A percentile compares a stretch with the other conserved stretches of the same genome.
phyloP scores from a whole-genome alignment of 2,797 vertebrate species.

The Poliocrania exsul region DNA sequence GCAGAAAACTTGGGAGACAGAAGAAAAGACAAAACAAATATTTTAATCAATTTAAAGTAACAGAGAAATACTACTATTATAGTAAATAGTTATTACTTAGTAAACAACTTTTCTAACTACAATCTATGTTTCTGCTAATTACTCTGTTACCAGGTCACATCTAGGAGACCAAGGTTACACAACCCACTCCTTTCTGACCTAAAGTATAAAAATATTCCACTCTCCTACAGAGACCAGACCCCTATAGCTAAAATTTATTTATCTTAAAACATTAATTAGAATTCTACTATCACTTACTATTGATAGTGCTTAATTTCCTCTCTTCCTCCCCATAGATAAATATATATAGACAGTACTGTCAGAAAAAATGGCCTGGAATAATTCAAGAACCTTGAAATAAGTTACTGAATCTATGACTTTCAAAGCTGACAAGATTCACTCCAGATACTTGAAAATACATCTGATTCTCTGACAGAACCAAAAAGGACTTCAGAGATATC shows the following conservation, averaged over 20 bases:
- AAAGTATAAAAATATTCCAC: neutral
- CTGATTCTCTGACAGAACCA: neutral
- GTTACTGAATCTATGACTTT: neutral
- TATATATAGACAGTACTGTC: neutral
- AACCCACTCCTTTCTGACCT: neutral
- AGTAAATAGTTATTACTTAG: neutral
- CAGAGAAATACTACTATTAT: neutral
- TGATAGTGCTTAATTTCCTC: neutral
- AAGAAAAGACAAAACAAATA: neutral
- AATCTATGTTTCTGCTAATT: neutral
- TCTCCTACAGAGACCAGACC: neutral
- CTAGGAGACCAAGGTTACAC: neutral
- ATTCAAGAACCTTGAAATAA: neutral
- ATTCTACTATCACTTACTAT: neutral
- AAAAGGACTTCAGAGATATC: neutral
- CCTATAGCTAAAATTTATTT: neutral
- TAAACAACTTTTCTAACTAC: neutral
- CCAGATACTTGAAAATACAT: neutral
- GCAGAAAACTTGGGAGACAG: neutral
- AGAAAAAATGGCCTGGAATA: neutral
- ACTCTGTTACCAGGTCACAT: neutral
- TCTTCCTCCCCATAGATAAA: neutral
- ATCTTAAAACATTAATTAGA: neutral
- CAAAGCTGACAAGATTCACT: neutral
- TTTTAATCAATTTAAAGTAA: neutral